Evolutionary conservation across 2,113 vertebrate species (phyloP).

Genomic region (Heterochromis multidens): DNA sequence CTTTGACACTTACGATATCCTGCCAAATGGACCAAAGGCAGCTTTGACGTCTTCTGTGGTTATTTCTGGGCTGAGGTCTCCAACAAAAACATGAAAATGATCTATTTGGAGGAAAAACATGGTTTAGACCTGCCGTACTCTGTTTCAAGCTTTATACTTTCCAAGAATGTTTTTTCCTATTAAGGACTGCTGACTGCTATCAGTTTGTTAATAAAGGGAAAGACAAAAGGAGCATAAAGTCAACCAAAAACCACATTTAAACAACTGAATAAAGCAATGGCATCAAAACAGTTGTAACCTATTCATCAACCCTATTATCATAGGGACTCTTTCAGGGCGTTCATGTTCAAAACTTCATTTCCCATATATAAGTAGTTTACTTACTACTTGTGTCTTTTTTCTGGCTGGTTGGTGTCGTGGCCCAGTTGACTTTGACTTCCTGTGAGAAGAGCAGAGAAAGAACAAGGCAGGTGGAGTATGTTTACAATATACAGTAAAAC

Average conservation of each 20-base stretch:
- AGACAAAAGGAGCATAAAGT: not conserved
- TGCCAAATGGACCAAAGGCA: conserved; percentile 95
- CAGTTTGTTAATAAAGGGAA: not conserved
- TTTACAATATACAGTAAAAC: conserved; percentile 45
- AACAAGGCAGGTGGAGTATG: conserved; percentile 49
- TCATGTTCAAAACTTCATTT: not conserved
- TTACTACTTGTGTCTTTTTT: conserved; percentile 99
- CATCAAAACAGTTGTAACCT: not conserved
- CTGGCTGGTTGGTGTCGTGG: conserved; percentile 98
- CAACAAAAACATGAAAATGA: conserved; percentile 99
- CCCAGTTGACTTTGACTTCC: conserved; percentile 99
- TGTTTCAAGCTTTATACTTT: not conserved
- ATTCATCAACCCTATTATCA: not conserved
- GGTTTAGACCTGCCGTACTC: not conserved
- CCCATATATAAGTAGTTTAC: conserved; percentile 53
- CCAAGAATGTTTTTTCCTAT: not conserved
- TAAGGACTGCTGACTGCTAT: not conserved
- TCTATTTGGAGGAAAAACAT: conserved; percentile 67
- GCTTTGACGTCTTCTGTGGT: conserved; percentile 98
- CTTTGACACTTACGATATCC: conserved; percentile 92
- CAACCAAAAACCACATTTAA: not conserved
- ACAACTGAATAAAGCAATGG: not conserved
- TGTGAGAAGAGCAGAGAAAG: conserved; percentile 61
- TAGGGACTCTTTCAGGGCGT: not conserved
- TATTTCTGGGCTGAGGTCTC: conserved; percentile 98